These are phyloP conservation scores for Passer montanus DNA, from an alignment of 2,113 vertebrate species.

Conservation along the genomic window DNA sequence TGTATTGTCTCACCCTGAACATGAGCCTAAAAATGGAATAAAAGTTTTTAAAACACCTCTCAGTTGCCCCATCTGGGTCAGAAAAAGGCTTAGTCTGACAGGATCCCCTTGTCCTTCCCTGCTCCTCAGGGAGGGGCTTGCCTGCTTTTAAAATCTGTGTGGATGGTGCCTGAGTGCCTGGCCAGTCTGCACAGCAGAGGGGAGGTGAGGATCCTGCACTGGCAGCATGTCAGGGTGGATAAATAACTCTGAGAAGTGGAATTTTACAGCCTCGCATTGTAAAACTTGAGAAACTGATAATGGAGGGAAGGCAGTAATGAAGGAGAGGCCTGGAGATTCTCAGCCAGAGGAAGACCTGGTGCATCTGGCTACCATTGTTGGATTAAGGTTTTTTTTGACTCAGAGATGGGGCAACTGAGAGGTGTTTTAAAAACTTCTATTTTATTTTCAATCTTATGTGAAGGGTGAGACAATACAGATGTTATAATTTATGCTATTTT, in stretches of 20 bases:
- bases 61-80: background rate
- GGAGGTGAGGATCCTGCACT: background rate
- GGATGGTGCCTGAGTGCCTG: background rate
- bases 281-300: background rate
- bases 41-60: no score
- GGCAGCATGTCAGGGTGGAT: accelerated
- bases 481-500: background rate
- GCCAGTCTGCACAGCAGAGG: background rate
- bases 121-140: accelerated
- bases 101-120: background rate
- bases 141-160: background rate
- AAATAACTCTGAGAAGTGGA: background rate
- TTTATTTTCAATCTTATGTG: no score
- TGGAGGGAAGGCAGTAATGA: background rate
- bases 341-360: background rate
- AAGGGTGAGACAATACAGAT: no score
- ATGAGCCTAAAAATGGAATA: background rate
- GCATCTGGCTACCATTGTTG: background rate
- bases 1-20: background rate
- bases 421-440: no score
- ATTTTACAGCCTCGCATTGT: background rate
- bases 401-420: no score
- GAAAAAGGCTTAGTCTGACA: background rate
- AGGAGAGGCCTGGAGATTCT: background rate
- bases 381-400: no score